Percentiles rank a stretch among this genome's conserved stretches.
phyloP scores from a whole-genome alignment of 1,140 invertebrate genomes.

The Battus philenor region DNA sequence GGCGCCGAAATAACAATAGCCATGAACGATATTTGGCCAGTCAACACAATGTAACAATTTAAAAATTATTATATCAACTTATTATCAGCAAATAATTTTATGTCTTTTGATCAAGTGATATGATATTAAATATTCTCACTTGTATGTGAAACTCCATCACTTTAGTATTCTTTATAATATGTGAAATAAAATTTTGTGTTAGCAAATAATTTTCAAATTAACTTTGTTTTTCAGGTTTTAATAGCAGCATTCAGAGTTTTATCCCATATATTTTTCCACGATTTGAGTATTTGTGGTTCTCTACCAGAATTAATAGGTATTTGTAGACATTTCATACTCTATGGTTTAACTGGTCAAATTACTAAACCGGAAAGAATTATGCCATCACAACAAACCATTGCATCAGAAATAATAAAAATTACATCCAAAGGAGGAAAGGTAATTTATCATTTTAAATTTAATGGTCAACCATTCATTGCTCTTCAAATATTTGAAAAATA shows the following conservation, averaged over 20 bases:
- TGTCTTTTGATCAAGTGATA: no score
- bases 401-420: slow-evolving; percentile 32
- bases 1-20: no score
- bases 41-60: no score
- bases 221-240: slow-evolving; percentile 40
- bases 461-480: no score
- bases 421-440: slow-evolving; percentile 60
- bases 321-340: slow-evolving; percentile 48
- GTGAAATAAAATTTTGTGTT: no score
- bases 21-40: no score
- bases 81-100: no score
- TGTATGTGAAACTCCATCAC: no score
- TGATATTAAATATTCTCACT: no score
- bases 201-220: neutral
- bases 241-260: slow-evolving; percentile 56
- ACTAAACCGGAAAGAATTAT: slow-evolving; percentile 50
- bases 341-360: slow-evolving; percentile 41
- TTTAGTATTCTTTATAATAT: no score
- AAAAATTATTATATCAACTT: no score
- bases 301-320: slow-evolving; percentile 55
- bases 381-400: slow-evolving; percentile 58
- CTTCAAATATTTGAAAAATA: no score
- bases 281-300: slow-evolving; percentile 32
- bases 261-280: slow-evolving; percentile 54
- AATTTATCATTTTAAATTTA: slow-evolving; percentile 12